Percentiles rank a stretch among this genome's conserved stretches.
Evolutionary conservation across 2,797 vertebrate genomes (phyloP).

Genomic region (Rhinoraja longicauda): DNA sequence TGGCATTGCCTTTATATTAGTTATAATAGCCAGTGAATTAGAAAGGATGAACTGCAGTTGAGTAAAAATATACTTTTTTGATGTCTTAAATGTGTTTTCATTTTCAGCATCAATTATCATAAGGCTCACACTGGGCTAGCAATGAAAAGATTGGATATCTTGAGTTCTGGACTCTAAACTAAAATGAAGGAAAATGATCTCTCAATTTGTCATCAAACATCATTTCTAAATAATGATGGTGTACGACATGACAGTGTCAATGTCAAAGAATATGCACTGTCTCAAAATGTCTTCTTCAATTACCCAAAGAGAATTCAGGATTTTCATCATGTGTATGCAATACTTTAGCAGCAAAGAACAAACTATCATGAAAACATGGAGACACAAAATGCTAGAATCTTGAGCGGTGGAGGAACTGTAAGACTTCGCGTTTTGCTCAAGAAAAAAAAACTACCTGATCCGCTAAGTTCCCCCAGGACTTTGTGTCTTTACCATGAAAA

Average conservation of each 20-base stretch:
- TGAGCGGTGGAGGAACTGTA: too few relatives aligned
- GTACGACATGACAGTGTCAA: not conserved
- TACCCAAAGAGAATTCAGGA: not conserved
- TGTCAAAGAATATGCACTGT: not conserved
- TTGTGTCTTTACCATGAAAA: not conserved
- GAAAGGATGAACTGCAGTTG: not conserved
- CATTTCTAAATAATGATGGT: not conserved
- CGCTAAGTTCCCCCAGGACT: too few relatives aligned
- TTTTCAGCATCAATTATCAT: not conserved
- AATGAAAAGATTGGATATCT: not conserved
- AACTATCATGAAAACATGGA: not conserved
- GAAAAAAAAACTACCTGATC: too few relatives aligned
- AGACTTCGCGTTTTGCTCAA: too few relatives aligned
- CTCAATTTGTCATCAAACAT: not conserved
- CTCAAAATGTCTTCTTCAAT: not conserved
- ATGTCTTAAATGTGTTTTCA: constrained; percentile 14
- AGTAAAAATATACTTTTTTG: constrained; percentile 12
- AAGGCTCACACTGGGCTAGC: not conserved
- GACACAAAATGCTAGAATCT: too few relatives aligned
- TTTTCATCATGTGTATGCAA: not conserved
- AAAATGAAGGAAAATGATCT: not conserved
- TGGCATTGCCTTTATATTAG: not conserved
- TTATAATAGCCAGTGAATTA: not conserved
- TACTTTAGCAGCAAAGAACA: not conserved
- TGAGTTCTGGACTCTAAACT: not conserved